Percentiles rank a stretch among this genome's conserved stretches.
Evolutionary conservation across 2,113 vertebrate genomes (phyloP).

Genomic region (Daboia siamensis): DNA sequence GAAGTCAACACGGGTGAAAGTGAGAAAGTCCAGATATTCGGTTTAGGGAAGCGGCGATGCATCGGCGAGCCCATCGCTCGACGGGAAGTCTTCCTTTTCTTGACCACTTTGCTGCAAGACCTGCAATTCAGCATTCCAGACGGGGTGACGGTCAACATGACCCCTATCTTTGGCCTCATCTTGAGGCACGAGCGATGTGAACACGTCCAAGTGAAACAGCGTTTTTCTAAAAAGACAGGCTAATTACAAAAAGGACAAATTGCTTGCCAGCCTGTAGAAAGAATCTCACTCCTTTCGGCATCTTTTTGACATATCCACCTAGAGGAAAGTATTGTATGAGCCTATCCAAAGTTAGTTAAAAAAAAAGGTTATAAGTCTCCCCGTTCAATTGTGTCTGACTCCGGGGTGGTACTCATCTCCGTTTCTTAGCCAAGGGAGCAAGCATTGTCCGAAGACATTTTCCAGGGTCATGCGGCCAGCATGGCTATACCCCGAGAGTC

Average conservation of each 20-base stretch:
- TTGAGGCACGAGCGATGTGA: constrained; percentile 83
- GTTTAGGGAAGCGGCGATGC: constrained; percentile 87
- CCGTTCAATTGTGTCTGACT: too few relatives aligned
- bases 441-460: too few relatives aligned
- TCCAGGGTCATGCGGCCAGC: too few relatives aligned
- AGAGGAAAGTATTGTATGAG: neutral
- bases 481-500: too few relatives aligned
- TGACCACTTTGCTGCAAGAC: constrained; percentile 82
- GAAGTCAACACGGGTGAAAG: constrained; percentile 68
- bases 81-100: constrained; percentile 85
- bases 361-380: too few relatives aligned
- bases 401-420: too few relatives aligned
- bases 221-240: neutral
- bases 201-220: constrained; percentile 63
- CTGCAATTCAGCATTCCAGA: constrained; percentile 72
- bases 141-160: constrained; percentile 75
- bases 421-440: too few relatives aligned
- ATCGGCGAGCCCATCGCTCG: constrained; percentile 84
- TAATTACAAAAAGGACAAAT: neutral
- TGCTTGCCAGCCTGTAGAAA: neutral
- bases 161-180: constrained; percentile 82
- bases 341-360: neutral
- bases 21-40: constrained; percentile 82
- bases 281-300: neutral
- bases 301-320: neutral